Evolutionary conservation across 2,888 invertebrate genomes (phyloP), one percentile per base, ranked within the genome.

Genomic region (Brachyptera putata): DNA sequence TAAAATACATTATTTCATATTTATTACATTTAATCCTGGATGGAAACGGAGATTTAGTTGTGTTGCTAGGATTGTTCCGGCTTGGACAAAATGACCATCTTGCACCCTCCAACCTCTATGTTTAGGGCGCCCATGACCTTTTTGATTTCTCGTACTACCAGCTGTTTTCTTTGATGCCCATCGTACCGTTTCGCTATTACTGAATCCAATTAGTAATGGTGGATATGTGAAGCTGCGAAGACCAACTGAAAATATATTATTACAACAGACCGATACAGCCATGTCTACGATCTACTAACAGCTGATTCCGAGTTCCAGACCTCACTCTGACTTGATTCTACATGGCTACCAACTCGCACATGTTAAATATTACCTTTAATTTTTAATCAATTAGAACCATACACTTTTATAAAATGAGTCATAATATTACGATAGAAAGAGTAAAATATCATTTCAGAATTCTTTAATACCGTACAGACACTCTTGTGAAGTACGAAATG

Each of bases 71-170:
- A 88, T 82, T 53, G 83, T 82, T 37, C 89, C 89, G 9, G 79
- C 73, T 50, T 82, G 75, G 2, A 90, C 90, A 61, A 67, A 69
- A 66, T 79, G 74, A 0, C 89, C 88, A 69, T 90, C 88, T 67
- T 86, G 85, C n/a, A 83, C 83, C 68, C 84, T 85, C 83, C 86
- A 86, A 0, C 89, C 89, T 70, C 90, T 80, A 68, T 85, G 89
- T 70, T 91, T 91, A 0, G 90, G 86, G 68, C 80, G 82, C 0
- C 81, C 76, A 70, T 85, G 84, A 14, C 84, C 80, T 67, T 80
- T 83, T 0, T 78, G 80, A 70, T 89, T 90, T 65, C 80, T 80
- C 9, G 88, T 86, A 75, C 86, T 87, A 1, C 84, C 82, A 55
- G 86, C 81, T 13, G 86, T 79, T 71, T 91, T 91, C 70, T 90